Base-by-base conservation (phyloP, 92 coral and sea anemone genomes). In the Meandrina meandrites region DNA sequence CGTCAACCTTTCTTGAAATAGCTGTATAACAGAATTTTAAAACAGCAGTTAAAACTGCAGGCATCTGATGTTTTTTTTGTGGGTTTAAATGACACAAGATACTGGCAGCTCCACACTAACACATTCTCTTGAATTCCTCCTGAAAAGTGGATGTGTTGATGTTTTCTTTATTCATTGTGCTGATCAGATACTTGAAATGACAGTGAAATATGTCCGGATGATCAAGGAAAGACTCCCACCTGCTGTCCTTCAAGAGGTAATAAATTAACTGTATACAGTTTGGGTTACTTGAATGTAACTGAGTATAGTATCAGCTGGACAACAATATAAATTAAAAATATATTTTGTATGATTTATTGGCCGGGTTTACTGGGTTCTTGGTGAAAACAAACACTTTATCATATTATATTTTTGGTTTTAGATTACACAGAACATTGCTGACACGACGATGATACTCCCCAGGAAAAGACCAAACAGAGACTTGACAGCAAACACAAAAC, bases 131-230 rank as follows among this genome's bases (percentile, higher is more conserved):
- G n/a, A 18, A n/a, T n/a, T n/a, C n/a, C n/a, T n/a, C n/a, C n/a
- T n/a, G 66, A 58, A 58, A 58, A 58, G 66, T 58, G 66, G 24
- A 18, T 5, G 2, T 60, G 28, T 17, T 60, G 8, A 58, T 60
- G 68, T 62, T 22, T n/a, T 24, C 30, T 62, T 64, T 66, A n/a
- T 54, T 54, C 60, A 1, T 54, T 16, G 60, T 16, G 15, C 74
- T 51, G n/a, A 40, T 32, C 71, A 94, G 98, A 91, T 94, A 53
- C 96, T 94, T 76, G 98, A 94, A 88, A 91, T 94, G 94, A 93
- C 98, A n/a, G 98, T 94, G 67, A 94, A 93, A 75, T 94, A 91
- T 76, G 93, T 94, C 3, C 89, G 87, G 32, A 90, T 93, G 34
- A 90, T 94, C 70, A 94, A 93, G 77, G 93, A 93, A 37, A 84